Evolutionary conservation across 2,888 invertebrate genomes (phyloP), one percentile per base, ranked within the genome.

Genomic region (Nudaria mundana): DNA sequence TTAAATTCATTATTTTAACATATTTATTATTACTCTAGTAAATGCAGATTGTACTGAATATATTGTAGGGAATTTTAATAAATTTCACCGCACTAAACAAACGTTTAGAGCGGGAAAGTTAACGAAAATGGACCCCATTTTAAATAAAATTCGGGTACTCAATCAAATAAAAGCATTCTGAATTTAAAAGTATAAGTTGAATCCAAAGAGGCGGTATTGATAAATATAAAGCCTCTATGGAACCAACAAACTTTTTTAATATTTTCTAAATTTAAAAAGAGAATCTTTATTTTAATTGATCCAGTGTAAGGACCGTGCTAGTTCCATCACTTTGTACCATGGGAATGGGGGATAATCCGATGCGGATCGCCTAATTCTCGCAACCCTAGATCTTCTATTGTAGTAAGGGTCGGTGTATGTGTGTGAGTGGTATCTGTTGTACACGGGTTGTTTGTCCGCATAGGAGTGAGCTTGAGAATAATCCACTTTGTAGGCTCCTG

Each of bases 291-390:
- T 48, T 52, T 70, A 66, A 44, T 69, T 58, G 44, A 93, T 93
- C 94, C 94, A 94, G 68, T 91, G 82, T 71, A 93, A 90, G 50
- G 91, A 90, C 71, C 91, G 85, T 58, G 93, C 91, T 65, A 95
- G 85, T 74, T 94, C 93, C 65, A 91, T 89, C 44, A 94, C 93
- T 83, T 93, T 93, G 75, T 93, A 90, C 94, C 95, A 95, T 37
- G 95, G 95, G 72, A 95, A 94, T 11, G 92, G 91, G 11, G 93
- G 93, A 68, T 90, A 80, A 50, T 84, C 78, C 49, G 80, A 70
- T 1, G 85, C 70, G 51, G 82, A 72, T 61, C 87, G 78, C 48
- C 79, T 71, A 50, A 78, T 56, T 47, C 89, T 69, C 6, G 81
- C 66, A 25, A 79, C 71, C 56, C 89, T 66, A 25, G 87, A 83